These are phyloP conservation scores for Apamea sordens DNA, from an alignment of 2,888 invertebrate genomes.

Conservation along the genomic window DNA sequence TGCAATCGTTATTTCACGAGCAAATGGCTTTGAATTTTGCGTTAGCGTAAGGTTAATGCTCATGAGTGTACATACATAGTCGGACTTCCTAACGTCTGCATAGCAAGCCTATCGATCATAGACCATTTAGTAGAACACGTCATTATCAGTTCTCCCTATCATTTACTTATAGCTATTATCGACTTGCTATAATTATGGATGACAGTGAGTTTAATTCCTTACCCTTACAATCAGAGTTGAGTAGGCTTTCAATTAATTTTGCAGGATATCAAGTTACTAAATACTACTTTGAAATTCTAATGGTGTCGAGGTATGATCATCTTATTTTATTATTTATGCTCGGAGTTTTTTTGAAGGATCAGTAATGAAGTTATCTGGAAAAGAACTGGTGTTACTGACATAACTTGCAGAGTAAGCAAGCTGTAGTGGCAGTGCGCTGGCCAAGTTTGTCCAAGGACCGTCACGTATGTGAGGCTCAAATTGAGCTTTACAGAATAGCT, in stretches of 20 bases:
- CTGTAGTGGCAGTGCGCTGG: too few species aligned
- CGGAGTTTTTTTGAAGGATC: too few species aligned
- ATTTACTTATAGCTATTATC: background rate
- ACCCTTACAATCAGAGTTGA: background rate
- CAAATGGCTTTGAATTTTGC: background rate
- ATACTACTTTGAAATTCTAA: background rate
- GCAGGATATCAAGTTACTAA: background rate
- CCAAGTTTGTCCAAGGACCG: too few species aligned
- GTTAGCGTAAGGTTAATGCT: background rate
- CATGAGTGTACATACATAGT: background rate
- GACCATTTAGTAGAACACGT: background rate
- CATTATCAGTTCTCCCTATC: conserved; percentile 21
- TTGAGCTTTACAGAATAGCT: too few species aligned
- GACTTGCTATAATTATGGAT: background rate
- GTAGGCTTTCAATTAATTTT: background rate
- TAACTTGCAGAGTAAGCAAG: too few species aligned
- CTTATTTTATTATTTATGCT: background rate
- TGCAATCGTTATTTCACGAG: background rate
- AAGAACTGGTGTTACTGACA: too few species aligned
- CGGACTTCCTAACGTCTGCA: background rate
- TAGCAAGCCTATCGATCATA: conserved; percentile 13
- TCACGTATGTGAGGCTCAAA: too few species aligned
- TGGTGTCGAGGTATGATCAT: background rate
- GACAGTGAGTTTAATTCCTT: background rate
- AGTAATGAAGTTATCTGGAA: too few species aligned